phyloP scores from a whole-genome alignment of 1,140 invertebrate genomes.

The Diprion similis region DNA sequence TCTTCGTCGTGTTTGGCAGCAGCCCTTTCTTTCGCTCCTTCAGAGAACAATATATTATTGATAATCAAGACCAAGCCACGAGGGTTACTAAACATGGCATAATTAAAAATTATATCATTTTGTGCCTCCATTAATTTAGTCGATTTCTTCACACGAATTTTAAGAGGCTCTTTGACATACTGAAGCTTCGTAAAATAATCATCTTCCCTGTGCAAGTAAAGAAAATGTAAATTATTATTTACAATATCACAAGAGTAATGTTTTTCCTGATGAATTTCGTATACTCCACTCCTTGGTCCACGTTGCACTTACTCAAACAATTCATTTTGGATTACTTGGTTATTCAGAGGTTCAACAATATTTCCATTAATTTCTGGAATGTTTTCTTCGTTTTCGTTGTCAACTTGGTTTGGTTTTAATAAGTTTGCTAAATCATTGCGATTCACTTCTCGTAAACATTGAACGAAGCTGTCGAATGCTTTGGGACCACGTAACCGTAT shows the following conservation, averaged over 20 bases:
- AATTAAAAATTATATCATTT: conserved; percentile 43
- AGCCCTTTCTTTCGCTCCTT: conserved; percentile 39
- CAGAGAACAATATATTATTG: conserved; percentile 62
- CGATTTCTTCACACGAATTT: conserved; percentile 49
- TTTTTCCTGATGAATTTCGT: conserved; percentile 11
- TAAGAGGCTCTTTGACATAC: conserved; percentile 31
- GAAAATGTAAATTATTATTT: conserved; percentile 1
- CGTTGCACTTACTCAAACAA: conserved; percentile 10
- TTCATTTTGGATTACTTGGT: conserved; percentile 21
- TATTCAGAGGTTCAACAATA: conserved; percentile 11
- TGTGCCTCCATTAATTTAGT: conserved; percentile 45
- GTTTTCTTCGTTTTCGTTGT: conserved; percentile 15
- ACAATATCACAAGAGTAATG: conserved; percentile 10
- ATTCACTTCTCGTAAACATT: conserved; percentile 36
- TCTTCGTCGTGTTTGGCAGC: conserved; percentile 61
- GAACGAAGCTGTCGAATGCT: conserved; percentile 43
- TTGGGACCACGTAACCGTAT: conserved; percentile 47
- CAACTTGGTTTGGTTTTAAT: conserved; percentile 26
- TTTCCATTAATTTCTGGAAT: conserved; percentile 10
- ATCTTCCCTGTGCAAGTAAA: conserved; percentile 33
- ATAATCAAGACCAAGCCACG: conserved; percentile 67
- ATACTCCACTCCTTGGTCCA: not conserved
- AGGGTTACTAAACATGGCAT: conserved; percentile 62
- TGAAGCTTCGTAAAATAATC: conserved; percentile 38
- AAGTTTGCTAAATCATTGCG: conserved; percentile 36